Evolutionary conservation across 1,140 invertebrate genomes (phyloP), one percentile per base, ranked within the genome.

Genomic region (Brachystomella parvula): DNA sequence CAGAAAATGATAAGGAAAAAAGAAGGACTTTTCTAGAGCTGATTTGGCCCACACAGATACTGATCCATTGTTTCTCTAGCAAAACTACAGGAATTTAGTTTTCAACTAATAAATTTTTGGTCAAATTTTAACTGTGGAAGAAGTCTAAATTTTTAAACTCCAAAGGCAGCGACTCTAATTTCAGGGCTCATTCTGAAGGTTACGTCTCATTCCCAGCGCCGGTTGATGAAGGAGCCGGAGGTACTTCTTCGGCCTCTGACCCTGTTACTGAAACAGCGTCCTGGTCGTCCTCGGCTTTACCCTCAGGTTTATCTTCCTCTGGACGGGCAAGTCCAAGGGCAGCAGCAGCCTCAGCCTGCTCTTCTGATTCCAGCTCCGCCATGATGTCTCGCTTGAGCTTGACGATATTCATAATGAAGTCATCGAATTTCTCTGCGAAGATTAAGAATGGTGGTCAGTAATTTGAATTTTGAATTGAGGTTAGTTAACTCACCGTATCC

Each of bases 361-460:
- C 65, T 62, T 66, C 65, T 21, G 35, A 1, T 24, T 47, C 65
- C 24, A 61, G 2, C 35, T 66, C 31, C 6, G 9, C n/a, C 24
- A 2, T 21, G 3, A 66, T 61, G 3, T 47, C 58, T 1, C 35
- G 9, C 32, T 66, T 66, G 1, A 66, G 26, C 26, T 49, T 44
- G 3, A 66, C 19, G 21, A 66, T 66, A 21, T 66, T 61, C 29
- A 62, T 19, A n/a, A 66, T 66, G 44, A 66, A 66, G 30, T 61
- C 59, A 30, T 66, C 65, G 9, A 66, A 57, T 62, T 61, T 61
- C 30, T 66, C 65, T 66, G 58, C 49, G 12, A 60, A 60, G 19
- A 28, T 47, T 53, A 9, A 47, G 3, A 31, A 47, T 53, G 9
- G 44, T 17, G 15, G 35, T n/a, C 19, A 15, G 24, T 17, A 53